These are phyloP conservation scores for Myiagra hebetior DNA, from an alignment of 2,113 vertebrate species.

Conservation along the genomic window DNA sequence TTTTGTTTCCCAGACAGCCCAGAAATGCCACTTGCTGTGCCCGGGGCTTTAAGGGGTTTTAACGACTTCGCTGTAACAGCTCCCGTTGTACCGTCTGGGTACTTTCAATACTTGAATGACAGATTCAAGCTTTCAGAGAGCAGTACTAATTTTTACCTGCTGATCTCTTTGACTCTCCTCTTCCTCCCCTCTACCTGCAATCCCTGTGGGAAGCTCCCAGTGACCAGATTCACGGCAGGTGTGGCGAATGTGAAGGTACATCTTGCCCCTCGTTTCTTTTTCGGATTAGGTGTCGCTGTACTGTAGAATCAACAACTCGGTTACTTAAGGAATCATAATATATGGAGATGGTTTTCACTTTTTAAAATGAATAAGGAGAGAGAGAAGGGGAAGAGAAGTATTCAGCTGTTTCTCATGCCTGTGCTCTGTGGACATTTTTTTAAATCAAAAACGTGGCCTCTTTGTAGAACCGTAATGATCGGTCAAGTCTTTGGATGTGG, in stretches of 20 bases:
- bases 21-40: conserved; percentile 52
- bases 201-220: conserved; percentile 25
- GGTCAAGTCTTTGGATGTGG: conserved; percentile 49
- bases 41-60: conserved; percentile 50
- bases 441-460: conserved; percentile 60
- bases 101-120: conserved; percentile 76
- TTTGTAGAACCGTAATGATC: conserved; percentile 38
- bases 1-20: conserved; percentile 30
- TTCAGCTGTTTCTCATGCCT: conserved; percentile 1
- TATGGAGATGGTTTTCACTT: not conserved
- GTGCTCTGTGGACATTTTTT: conserved; percentile 67
- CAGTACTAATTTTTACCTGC: conserved; percentile 68
- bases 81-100: conserved; percentile 58
- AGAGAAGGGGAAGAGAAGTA: conserved; percentile 43
- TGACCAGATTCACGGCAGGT: conserved; percentile 44
- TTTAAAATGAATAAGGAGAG: conserved; percentile 28
- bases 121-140: conserved; percentile 72
- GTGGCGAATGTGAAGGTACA: conserved; percentile 60
- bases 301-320: conserved; percentile 43
- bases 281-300: conserved; percentile 1
- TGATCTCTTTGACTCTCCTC: conserved; percentile 49
- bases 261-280: not conserved
- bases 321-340: not conserved
- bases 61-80: conserved; percentile 59
- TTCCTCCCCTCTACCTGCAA: conserved; percentile 29